Base-by-base conservation (phyloP, 2,113 vertebrate species). In the Lophochroa leadbeateri region DNA sequence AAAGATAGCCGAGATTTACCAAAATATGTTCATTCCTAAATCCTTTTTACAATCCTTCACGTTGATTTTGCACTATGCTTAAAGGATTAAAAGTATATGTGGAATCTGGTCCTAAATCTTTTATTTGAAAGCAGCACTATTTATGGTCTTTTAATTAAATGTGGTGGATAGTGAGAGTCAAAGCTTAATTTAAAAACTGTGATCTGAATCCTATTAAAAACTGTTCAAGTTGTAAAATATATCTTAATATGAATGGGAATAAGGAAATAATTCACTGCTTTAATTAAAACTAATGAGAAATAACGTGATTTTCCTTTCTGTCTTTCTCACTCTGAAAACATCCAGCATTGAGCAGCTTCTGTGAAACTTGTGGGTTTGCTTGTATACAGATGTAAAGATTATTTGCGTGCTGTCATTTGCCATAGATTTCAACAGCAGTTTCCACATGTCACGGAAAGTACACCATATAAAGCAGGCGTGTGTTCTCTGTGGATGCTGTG, bases 311-410 rank as follows among this genome's bases (percentile, higher is more conserved):
- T 94, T 82, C 27, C 41, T 64, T 90, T 92, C 50, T 78, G 23
- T 33, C 39, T 50, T 92, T 90, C 58, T 87, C 65, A 52, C 17
- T 94, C 29, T 82, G 29, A 79, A 70, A 87, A 21, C 35, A 82
- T 82, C 35, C 33, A 64, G 8, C 55, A 35, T 55, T 55, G 50
- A 93, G 39, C 44, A 92, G 69, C 85, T 80, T 64, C 85, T 90
- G 57, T 65, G 85, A 90, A 79, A 53, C 47, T 68, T 82, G 47
- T 69, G 92, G 12, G 33, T 72, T 85, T 90, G 37, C 70, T 61
- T 90, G 29, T 75, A 69, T 49, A 44, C 57, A 90, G 90, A 93
- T 87, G 37, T 78, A 89, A 86, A 46, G 84, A 44, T 85, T 96
- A 79, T 83, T 70, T 80, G 49, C 28, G 7, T 81, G 71, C 79